A percentile compares a stretch with the other conserved stretches of the same genome.
These are phyloP conservation scores for Torymus tubicola DNA, from an alignment of 2,888 invertebrate species.

Conservation along the genomic window DNA sequence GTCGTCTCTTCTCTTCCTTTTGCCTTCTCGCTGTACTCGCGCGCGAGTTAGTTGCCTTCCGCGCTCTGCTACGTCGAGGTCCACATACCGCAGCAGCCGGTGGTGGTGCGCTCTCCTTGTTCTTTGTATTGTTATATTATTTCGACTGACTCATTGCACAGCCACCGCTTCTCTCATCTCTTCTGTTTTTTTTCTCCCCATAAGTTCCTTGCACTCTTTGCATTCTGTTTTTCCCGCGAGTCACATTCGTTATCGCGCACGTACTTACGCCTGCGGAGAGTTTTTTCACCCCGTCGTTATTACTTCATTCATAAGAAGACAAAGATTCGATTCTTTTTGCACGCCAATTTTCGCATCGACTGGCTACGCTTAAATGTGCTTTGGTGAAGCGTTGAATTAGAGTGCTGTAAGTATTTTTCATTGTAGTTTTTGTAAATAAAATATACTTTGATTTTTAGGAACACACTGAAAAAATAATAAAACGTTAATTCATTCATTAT, in stretches of 20 bases:
- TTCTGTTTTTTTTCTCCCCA: not conserved
- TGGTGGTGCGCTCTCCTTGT: not conserved
- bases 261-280: not conserved
- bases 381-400: no score
- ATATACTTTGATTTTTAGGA: no score
- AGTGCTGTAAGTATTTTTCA: no score
- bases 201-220: slow-evolving; percentile 2
- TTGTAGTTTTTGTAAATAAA: no score
- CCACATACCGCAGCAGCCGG: not conserved
- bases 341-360: not conserved
- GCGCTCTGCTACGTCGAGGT: slow-evolving; percentile 32
- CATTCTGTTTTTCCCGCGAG: not conserved
- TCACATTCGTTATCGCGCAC: slow-evolving; percentile 3
- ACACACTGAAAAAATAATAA: no score
- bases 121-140: no score
- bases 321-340: slow-evolving; percentile 11
- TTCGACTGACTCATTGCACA: not conserved
- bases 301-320: slow-evolving; percentile 25
- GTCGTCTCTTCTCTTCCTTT: slow-evolving; percentile 54
- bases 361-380: not conserved
- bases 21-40: not conserved
- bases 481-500: no score
- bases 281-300: not conserved
- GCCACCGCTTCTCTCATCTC: not conserved
- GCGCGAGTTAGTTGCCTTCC: slow-evolving; percentile 36